A percentile compares a stretch with the other conserved stretches of the same genome.
Conservation (phyloP, 1,140 invertebrate species). For the Habropoda laboriosa region DNA sequence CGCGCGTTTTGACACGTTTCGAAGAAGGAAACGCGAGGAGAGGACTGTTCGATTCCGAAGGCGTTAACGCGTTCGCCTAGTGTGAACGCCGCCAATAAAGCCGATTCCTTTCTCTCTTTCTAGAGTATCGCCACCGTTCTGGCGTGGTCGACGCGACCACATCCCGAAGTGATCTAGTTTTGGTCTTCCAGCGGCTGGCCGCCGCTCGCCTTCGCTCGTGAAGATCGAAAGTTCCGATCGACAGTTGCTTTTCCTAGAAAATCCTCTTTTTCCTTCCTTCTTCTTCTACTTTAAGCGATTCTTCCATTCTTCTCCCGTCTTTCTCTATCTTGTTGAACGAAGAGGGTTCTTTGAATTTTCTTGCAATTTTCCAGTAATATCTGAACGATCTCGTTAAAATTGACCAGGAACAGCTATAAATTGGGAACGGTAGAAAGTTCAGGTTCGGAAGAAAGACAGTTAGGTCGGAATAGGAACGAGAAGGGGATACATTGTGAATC, state of each 20-base stretch:
- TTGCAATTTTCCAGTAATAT: too few species aligned
- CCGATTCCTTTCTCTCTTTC: slow-evolving; percentile 56
- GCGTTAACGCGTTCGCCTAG: neutral
- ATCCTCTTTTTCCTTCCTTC: neutral
- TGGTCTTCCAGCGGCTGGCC: slow-evolving; percentile 14
- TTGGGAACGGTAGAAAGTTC: too few species aligned
- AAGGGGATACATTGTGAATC: too few species aligned
- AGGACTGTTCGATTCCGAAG: neutral
- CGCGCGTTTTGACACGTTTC: neutral
- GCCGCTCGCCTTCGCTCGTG: slow-evolving; percentile 5
- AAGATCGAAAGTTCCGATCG: slow-evolving; percentile 46
- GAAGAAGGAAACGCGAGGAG: too few species aligned
- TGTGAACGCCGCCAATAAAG: slow-evolving; percentile 44
- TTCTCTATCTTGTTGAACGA: too few species aligned
- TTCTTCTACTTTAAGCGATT: too few species aligned
- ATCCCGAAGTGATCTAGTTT: slow-evolving; percentile 51
- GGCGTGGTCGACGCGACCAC: slow-evolving; percentile 38
- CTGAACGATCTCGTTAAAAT: neutral
- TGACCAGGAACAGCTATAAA: too few species aligned
- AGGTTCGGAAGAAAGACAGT: neutral
- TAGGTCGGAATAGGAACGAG: too few species aligned
- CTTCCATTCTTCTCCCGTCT: neutral
- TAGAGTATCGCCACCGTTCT: slow-evolving; percentile 9
- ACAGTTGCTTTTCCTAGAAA: slow-evolving; percentile 11
- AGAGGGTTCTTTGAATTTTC: too few species aligned